phyloP scores from a whole-genome alignment of 2,797 vertebrate species.

The Acanthiza pusilla region DNA sequence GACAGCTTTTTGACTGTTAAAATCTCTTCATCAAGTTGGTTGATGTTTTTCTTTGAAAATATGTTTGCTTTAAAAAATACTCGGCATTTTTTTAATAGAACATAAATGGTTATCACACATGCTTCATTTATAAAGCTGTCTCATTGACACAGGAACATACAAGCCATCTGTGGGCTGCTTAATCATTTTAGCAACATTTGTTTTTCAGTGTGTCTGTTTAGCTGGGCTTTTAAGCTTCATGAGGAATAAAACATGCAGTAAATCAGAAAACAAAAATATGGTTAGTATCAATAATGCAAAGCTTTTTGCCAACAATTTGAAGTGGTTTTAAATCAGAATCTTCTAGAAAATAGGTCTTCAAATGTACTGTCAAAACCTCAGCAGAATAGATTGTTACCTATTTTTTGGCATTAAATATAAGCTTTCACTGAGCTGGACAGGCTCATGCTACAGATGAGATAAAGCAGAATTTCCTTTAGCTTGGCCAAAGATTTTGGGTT shows the following conservation, averaged over 20 bases:
- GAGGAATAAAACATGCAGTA: not conserved
- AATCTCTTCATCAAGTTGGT: not conserved
- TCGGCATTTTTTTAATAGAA: not conserved
- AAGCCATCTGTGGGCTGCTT: constrained; percentile 43
- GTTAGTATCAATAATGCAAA: not conserved
- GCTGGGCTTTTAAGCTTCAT: not conserved
- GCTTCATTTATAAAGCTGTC: constrained; percentile 29
- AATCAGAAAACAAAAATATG: constrained; percentile 19
- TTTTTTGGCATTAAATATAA: not conserved
- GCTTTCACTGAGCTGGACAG: not conserved
- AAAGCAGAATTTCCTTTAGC: not conserved
- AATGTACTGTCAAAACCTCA: not conserved
- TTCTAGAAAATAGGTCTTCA: not conserved
- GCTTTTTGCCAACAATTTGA: not conserved
- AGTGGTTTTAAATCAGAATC: not conserved
- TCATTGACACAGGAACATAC: constrained; percentile 21
- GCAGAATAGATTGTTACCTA: not conserved
- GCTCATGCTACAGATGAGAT: not conserved
- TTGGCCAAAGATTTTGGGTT: not conserved
- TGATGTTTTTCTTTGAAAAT: not conserved
- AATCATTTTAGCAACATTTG: constrained; percentile 29
- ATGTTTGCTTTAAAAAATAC: not conserved
- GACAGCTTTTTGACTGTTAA: constrained; percentile 7
- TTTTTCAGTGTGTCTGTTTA: constrained; percentile 5
- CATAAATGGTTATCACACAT: constrained; percentile 9